These are phyloP conservation scores for Chaetodon auriga DNA, from an alignment of 2,113 vertebrate genomes.

Conservation along the genomic window DNA sequence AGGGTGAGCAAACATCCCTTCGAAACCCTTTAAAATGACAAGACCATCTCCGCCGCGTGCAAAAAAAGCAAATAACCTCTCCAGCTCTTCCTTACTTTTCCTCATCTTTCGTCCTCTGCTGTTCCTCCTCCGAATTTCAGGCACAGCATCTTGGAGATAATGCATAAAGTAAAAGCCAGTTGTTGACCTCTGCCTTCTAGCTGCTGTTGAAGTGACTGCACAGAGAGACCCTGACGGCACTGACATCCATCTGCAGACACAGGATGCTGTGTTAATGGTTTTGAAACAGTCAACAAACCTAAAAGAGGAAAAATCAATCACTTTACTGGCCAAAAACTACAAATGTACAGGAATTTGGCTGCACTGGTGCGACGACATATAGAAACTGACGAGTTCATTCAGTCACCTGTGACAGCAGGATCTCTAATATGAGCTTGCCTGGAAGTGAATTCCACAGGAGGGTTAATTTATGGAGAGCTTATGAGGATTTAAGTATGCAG, in stretches of 20 bases:
- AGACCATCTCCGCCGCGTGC: slow-evolving; percentile 25
- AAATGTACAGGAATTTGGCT: not conserved
- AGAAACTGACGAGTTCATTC: not conserved
- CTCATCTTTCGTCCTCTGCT: slow-evolving; percentile 21
- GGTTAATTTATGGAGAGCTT: slow-evolving; percentile 57
- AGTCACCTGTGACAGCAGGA: not conserved
- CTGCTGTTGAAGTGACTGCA: slow-evolving; percentile 37
- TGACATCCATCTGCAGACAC: slow-evolving; percentile 29
- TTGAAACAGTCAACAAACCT: slow-evolving; percentile 6
- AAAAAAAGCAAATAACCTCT: slow-evolving; percentile 60
- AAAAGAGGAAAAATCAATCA: slow-evolving; percentile 20
- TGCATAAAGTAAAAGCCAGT: slow-evolving; percentile 65
- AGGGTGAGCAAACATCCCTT: slow-evolving; percentile 77
- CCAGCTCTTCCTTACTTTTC: slow-evolving; percentile 30
- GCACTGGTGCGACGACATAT: not conserved
- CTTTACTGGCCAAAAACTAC: slow-evolving; percentile 24
- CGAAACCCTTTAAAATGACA: slow-evolving; percentile 74
- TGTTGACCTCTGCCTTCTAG: slow-evolving; percentile 62
- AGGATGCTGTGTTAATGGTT: slow-evolving; percentile 31
- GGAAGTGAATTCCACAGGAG: slow-evolving; percentile 45
- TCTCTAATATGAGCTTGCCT: slow-evolving; percentile 15
- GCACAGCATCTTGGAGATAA: slow-evolving; percentile 22
- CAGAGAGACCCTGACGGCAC: not conserved
- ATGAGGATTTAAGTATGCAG: slow-evolving; percentile 42
- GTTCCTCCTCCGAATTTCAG: slow-evolving; percentile 39